Evolutionary conservation across 1,140 invertebrate species (phyloP).

Genomic region (Andrena cerasifolii): DNA sequence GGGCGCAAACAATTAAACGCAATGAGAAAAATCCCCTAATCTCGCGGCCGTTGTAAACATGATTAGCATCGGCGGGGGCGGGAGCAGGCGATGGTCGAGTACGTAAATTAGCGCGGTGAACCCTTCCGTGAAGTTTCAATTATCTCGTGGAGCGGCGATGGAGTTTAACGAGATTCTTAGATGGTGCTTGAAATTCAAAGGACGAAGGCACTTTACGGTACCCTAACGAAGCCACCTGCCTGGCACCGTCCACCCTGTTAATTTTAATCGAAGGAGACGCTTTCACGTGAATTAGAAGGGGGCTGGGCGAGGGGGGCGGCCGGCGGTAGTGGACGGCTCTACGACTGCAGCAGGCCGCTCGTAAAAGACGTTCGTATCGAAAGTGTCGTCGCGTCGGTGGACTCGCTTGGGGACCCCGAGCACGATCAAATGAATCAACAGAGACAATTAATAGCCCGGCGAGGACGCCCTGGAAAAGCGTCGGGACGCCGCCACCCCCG

Average conservation of each 20-base stretch:
- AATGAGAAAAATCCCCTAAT: background rate
- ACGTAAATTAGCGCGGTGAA: constrained; percentile 37
- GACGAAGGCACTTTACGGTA: constrained; percentile 64
- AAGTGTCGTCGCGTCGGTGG: constrained; percentile 54
- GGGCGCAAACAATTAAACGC: background rate
- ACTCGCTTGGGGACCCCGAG: constrained; percentile 75
- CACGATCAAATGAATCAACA: constrained; percentile 82
- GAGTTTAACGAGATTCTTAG: constrained; percentile 51
- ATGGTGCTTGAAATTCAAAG: constrained; percentile 66
- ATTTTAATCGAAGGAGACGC: constrained; percentile 68
- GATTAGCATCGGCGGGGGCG: constrained; percentile 10
- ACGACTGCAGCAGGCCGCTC: constrained; percentile 54
- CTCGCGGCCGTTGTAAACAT: background rate
- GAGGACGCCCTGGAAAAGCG: constrained; percentile 63
- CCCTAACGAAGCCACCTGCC: constrained; percentile 68
- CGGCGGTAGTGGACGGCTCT: constrained; percentile 51
- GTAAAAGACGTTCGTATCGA: constrained; percentile 71
- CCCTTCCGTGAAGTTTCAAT: constrained; percentile 50
- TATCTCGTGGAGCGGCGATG: constrained; percentile 13
- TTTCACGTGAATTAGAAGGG: constrained; percentile 65
- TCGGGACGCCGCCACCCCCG: constrained; percentile 63
- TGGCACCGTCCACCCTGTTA: constrained; percentile 65
- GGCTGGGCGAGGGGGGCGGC: constrained; percentile 1
- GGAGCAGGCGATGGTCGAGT: background rate
- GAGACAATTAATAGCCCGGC: constrained; percentile 80